Percentiles rank a stretch among this genome's conserved stretches.
phyloP scores from a whole-genome alignment of 2,888 invertebrate genomes.

The Pristionchus arcanus region DNA sequence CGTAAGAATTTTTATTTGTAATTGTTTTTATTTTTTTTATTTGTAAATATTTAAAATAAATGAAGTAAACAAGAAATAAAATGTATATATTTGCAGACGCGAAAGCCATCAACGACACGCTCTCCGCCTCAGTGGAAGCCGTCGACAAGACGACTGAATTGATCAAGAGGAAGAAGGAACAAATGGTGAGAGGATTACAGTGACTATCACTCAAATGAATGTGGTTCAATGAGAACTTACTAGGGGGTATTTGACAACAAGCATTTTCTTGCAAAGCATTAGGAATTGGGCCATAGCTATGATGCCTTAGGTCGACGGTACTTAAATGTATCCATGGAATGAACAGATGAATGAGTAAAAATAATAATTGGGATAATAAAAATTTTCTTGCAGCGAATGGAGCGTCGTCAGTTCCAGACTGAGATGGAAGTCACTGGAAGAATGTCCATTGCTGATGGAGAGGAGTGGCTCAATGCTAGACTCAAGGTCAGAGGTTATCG shows the following conservation, averaged over 20 bases:
- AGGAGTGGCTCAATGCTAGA: constrained; percentile 75
- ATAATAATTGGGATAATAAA: not conserved
- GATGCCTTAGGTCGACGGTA: no score
- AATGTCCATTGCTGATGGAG: constrained; percentile 73
- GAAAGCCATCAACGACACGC: constrained; percentile 73
- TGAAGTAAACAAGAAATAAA: not conserved
- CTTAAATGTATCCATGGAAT: no score
- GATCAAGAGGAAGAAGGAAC: constrained; percentile 73
- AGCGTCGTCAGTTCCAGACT: constrained; percentile 75
- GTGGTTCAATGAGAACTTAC: no score
- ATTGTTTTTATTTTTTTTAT: not conserved
- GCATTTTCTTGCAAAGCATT: no score
- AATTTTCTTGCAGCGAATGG: constrained; percentile 65
- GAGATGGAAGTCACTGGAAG: constrained; percentile 77
- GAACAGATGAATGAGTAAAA: no score
- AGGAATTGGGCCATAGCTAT: not conserved
- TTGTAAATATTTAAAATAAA: not conserved
- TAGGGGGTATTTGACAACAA: no score
- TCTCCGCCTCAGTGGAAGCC: constrained; percentile 74
- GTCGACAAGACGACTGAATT: constrained; percentile 77
- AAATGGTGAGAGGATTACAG: constrained; percentile 65
- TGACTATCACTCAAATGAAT: not conserved
- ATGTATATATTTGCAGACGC: constrained; percentile 67
- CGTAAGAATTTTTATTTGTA: not conserved
- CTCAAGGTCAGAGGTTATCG: constrained; percentile 61